These are phyloP conservation scores for Caenorhabditis sp. DNA, from an alignment of 2,888 invertebrate species.

Conservation along the genomic window DNA sequence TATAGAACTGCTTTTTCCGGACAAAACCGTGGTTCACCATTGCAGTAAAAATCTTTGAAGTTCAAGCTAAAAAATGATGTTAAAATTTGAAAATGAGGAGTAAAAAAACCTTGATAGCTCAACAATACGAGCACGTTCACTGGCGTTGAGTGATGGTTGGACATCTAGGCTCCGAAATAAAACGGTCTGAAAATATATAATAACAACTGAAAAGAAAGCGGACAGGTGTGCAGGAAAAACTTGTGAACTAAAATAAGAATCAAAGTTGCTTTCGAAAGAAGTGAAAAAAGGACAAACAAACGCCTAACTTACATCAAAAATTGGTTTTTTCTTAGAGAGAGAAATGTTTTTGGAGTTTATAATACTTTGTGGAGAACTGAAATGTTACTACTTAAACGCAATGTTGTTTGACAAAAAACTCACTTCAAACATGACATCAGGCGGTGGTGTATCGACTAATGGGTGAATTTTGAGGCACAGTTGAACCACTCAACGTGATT, in stretches of 20 bases:
- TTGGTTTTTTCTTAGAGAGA: not conserved
- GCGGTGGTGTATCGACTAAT: constrained; percentile 4
- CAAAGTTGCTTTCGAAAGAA: too few species aligned
- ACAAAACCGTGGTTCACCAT: constrained; percentile 5
- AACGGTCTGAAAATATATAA: not conserved
- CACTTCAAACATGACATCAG: constrained; percentile 13
- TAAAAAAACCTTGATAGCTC: constrained; percentile 7
- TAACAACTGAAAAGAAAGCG: too few species aligned
- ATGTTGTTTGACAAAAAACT: not conserved
- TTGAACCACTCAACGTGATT: constrained; percentile 3
- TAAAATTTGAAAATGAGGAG: too few species aligned
- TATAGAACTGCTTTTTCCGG: constrained; percentile 31
- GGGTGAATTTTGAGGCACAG: constrained; percentile 1
- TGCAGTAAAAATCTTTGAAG: constrained; percentile 33
- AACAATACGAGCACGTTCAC: not conserved
- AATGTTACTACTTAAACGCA: not conserved
- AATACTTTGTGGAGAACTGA: not conserved
- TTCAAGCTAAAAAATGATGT: constrained; percentile 34
- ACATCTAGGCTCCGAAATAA: constrained; percentile 7
- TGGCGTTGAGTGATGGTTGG: not conserved
- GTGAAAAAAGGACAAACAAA: too few species aligned
- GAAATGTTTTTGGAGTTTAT: not conserved
- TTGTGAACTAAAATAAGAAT: too few species aligned
- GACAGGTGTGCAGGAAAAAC: not conserved
- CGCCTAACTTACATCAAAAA: not conserved